Conservation (phyloP, 1,140 invertebrate species). For the Zaprionus capensis region DNA sequence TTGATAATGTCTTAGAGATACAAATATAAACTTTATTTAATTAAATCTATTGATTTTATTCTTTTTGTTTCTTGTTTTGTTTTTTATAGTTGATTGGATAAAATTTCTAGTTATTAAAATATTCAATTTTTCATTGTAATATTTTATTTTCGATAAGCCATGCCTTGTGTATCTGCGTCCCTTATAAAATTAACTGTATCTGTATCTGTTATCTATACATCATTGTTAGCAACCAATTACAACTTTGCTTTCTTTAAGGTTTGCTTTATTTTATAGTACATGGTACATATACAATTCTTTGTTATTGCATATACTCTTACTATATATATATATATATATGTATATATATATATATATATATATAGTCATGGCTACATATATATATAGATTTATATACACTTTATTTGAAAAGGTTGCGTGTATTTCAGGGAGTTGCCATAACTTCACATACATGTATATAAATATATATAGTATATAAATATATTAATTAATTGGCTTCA, state of each 20-base stretch:
- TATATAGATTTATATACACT: too few relatives aligned
- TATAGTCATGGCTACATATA: too few relatives aligned
- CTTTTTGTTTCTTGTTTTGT: conserved; percentile 2
- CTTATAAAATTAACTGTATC: background rate
- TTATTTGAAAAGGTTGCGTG: conserved; percentile 9
- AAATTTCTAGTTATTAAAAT: conserved; percentile 3
- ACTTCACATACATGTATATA: conserved; percentile 6
- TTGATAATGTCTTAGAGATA: conserved; percentile 56
- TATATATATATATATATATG: too few relatives aligned
- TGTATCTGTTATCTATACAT: too few relatives aligned
- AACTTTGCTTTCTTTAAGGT: too few relatives aligned
- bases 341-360: too few relatives aligned
- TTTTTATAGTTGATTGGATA: conserved; percentile 25
- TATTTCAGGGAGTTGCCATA: conserved; percentile 17
- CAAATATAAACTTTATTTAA: conserved; percentile 47
- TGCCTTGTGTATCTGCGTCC: background rate
- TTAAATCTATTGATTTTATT: conserved; percentile 41
- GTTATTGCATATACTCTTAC: too few relatives aligned
- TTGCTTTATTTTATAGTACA: too few relatives aligned
- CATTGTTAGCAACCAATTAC: too few relatives aligned
- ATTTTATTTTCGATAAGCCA: background rate
- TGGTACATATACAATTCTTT: too few relatives aligned
- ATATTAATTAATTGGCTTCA: conserved; percentile 67
- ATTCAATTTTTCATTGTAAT: background rate
- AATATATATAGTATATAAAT: conserved; percentile 12